Conservation (phyloP, 2,888 invertebrate species). For the Candidula unifasciata region DNA sequence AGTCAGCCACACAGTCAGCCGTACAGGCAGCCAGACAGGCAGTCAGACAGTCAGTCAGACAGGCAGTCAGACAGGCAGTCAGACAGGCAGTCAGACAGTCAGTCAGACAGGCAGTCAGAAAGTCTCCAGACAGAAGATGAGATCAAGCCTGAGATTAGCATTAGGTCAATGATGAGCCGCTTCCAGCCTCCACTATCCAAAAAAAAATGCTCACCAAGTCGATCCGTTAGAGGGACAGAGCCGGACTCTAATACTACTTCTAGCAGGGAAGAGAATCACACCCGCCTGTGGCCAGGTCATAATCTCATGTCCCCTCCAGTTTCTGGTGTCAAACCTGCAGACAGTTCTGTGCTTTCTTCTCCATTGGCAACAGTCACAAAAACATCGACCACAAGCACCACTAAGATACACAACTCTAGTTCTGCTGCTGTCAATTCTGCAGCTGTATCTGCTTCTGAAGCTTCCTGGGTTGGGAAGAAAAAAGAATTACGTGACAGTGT, state of each 20-base stretch:
- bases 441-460: constrained; percentile 27
- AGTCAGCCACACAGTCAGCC: not conserved
- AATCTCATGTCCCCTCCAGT: constrained; percentile 65
- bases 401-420: constrained; percentile 28
- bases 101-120: not conserved
- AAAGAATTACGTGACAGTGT: constrained; percentile 11
- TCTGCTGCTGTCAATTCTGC: not conserved
- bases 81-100: no score
- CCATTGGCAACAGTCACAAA: not conserved
- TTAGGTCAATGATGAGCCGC: constrained; percentile 26
- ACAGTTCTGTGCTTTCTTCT: not conserved
- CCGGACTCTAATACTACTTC: constrained; percentile 50
- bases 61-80: not conserved
- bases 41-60: not conserved
- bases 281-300: constrained; percentile 63
- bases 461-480: constrained; percentile 54
- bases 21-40: no score
- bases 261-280: constrained; percentile 67
- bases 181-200: constrained; percentile 23
- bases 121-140: not conserved
- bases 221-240: not conserved
- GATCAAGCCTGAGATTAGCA: not conserved
- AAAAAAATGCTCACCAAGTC: not conserved
- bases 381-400: not conserved
- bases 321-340: not conserved